These are phyloP conservation scores for Apodemus sylvaticus DNA, from an alignment of 2,113 vertebrate species.

Conservation along the genomic window DNA sequence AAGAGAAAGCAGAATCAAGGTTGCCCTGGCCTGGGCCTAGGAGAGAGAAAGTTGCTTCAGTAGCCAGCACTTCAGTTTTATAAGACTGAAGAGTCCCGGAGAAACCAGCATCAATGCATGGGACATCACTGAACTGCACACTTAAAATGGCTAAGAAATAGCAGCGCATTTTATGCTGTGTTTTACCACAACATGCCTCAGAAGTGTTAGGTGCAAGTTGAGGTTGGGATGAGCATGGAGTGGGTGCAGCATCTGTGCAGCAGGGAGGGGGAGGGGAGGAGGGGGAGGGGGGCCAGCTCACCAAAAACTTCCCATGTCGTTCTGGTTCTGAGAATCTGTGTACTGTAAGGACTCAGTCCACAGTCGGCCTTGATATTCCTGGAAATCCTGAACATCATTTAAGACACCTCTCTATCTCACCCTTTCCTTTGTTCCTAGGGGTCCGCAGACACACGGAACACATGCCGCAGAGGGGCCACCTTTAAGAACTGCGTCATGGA, in stretches of 20 bases:
- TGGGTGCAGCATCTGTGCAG: background rate
- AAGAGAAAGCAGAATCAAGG: background rate
- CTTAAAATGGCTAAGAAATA: background rate
- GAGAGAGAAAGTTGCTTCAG: background rate
- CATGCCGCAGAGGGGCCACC: background rate
- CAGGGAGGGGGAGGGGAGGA: background rate
- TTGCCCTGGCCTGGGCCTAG: background rate
- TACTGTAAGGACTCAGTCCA: background rate
- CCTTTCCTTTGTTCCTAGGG: background rate
- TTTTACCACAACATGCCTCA: background rate
- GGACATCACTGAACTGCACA: background rate
- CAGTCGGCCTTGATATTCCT: background rate
- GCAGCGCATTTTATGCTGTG: background rate
- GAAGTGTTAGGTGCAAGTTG: background rate
- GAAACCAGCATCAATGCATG: too few species aligned
- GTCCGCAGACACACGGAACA: background rate
- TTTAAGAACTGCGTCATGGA: background rate
- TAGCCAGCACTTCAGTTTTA: background rate
- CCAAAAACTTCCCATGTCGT: background rate
- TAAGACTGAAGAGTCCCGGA: background rate
- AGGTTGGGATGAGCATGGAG: too few species aligned
- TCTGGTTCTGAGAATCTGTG: background rate
- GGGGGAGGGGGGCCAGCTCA: too few species aligned
- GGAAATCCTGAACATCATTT: background rate
- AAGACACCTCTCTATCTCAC: background rate